phyloP scores from a whole-genome alignment of 2,113 vertebrate species.

The Nesogale talazaci region DNA sequence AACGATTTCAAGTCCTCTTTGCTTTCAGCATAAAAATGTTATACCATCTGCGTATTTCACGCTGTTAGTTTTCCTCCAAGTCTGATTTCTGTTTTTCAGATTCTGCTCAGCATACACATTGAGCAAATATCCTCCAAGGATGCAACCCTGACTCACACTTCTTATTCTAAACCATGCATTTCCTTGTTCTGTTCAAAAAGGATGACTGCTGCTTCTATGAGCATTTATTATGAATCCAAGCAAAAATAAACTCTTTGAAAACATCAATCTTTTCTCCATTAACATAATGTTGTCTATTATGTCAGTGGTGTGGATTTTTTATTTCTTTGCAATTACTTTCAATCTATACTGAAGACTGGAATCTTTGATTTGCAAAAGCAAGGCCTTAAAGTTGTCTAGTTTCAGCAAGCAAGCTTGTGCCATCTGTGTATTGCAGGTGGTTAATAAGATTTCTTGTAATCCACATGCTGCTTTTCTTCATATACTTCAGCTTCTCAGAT shows the following conservation, averaged over 20 bases:
- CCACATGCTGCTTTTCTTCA: neutral
- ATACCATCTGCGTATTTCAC: too few relatives aligned
- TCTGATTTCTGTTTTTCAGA: too few relatives aligned
- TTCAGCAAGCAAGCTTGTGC: neutral
- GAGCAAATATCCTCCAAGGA: too few relatives aligned
- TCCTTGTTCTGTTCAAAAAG: too few relatives aligned
- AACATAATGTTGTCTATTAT: neutral
- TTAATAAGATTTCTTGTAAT: neutral
- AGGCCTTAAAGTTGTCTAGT: neutral
- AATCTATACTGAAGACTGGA: neutral
- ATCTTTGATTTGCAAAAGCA: neutral
- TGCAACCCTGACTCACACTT: too few relatives aligned
- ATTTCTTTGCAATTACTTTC: neutral
- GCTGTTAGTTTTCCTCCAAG: too few relatives aligned
- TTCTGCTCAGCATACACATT: too few relatives aligned
- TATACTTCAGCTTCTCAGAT: too few relatives aligned
- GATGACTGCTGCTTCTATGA: too few relatives aligned
- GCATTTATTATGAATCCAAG: neutral
- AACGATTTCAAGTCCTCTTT: too few relatives aligned
- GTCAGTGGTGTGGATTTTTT: neutral
- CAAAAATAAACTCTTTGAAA: neutral
- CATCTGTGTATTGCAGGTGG: neutral
- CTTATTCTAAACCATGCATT: too few relatives aligned
- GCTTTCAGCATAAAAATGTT: too few relatives aligned
- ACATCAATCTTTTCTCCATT: neutral